Conservation (phyloP, 2,113 vertebrate species). For the Nothocercus nigrocapillus region DNA sequence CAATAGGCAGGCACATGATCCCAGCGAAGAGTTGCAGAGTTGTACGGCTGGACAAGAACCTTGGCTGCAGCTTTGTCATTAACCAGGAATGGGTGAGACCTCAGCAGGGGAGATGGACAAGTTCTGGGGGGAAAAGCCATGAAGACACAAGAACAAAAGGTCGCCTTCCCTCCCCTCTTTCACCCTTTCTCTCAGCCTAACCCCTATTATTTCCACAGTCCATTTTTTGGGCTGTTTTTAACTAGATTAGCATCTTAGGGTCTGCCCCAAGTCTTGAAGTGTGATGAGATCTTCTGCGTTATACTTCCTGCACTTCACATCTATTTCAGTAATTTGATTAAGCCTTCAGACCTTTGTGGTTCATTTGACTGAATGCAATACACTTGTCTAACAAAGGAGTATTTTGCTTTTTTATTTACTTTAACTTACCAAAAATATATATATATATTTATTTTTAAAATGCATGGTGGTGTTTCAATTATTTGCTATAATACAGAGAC, state of each 20-base stretch:
- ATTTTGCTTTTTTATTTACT: background rate
- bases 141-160: background rate
- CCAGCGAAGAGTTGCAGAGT: slow-evolving; percentile 66
- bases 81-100: slow-evolving; percentile 38
- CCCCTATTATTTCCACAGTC: slow-evolving; percentile 22
- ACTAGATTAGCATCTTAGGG: background rate
- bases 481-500: slow-evolving; percentile 11
- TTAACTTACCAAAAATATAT: background rate
- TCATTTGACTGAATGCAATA: background rate
- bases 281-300: background rate
- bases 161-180: background rate
- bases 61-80: slow-evolving; percentile 59
- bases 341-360: background rate
- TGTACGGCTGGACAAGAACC: slow-evolving; percentile 36
- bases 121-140: slow-evolving; percentile 18
- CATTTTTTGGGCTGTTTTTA: slow-evolving; percentile 68
- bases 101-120: slow-evolving; percentile 26
- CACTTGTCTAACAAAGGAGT: background rate
- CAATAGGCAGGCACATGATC: slow-evolving; percentile 74
- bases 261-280: background rate
- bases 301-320: background rate
- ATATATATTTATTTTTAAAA: background rate
- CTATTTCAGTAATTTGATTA: background rate
- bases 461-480: background rate
- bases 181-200: background rate